A percentile compares a stretch with the other conserved stretches of the same genome.
phyloP scores from a whole-genome alignment of 1,140 invertebrate species.

The Saccostrea echinata region DNA sequence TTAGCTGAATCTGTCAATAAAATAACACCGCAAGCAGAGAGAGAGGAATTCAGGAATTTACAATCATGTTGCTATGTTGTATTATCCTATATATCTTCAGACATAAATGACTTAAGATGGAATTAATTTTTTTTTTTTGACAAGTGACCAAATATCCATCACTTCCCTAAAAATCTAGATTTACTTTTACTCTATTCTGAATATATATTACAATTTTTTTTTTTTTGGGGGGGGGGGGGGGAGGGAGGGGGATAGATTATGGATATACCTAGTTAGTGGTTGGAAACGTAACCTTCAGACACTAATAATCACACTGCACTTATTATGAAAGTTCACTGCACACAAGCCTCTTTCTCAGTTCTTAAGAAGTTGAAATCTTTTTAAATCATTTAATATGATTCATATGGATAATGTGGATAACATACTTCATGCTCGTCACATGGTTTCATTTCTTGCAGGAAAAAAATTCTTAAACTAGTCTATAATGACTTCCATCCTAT shows the following conservation, averaged over 20 bases:
- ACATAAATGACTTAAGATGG: neutral
- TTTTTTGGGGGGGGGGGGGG: neutral
- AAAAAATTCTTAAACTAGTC: constrained; percentile 11
- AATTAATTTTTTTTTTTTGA: neutral
- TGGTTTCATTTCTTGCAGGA: neutral
- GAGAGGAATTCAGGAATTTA: neutral
- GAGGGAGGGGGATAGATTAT: neutral
- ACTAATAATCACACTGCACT: constrained; percentile 16
- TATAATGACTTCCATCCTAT: constrained; percentile 21
- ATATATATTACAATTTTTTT: no score
- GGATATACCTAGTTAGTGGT: neutral
- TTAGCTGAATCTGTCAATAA: constrained; percentile 35
- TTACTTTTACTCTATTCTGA: neutral
- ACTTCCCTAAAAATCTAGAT: neutral
- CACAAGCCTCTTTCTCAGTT: neutral
- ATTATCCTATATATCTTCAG: neutral
- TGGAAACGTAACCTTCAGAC: neutral
- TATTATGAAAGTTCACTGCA: constrained; percentile 28
- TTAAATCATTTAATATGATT: constrained; percentile 27
- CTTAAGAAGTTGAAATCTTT: constrained; percentile 7
- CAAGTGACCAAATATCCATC: neutral
- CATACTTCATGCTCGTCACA: constrained; percentile 24
- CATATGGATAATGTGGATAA: constrained; percentile 28
- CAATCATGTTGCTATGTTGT: neutral
- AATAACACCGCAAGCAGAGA: constrained; percentile 25